A percentile compares a stretch with the other conserved stretches of the same genome.
phyloP scores from a whole-genome alignment of 1,140 invertebrate species.

The Drosophila aff. region DNA sequence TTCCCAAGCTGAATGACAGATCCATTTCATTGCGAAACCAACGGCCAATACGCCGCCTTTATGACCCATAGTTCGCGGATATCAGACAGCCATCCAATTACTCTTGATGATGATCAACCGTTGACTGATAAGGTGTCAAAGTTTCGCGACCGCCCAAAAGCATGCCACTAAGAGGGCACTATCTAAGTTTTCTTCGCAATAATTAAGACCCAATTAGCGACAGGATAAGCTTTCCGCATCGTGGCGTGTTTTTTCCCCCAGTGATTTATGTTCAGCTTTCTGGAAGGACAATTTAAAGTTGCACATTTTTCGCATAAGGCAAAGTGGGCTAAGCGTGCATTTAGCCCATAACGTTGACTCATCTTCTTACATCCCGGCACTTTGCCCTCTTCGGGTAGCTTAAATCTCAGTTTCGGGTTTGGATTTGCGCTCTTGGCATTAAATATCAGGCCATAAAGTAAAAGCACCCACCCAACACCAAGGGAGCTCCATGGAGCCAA shows the following conservation, averaged over 20 bases:
- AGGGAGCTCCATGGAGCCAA: conserved; percentile 27
- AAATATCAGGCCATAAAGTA: conserved; percentile 67
- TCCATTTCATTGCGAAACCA: conserved; percentile 21
- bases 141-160: conserved; percentile 40
- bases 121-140: conserved; percentile 46
- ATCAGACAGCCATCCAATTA: conserved; percentile 40
- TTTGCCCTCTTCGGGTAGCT: conserved; percentile 25
- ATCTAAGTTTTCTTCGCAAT: conserved; percentile 34
- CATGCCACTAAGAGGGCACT: conserved; percentile 21
- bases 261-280: conserved; percentile 13
- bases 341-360: conserved; percentile 40
- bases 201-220: conserved; percentile 53
- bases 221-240: conserved; percentile 5
- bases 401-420: conserved; percentile 41
- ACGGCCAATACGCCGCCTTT: not conserved
- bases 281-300: conserved; percentile 23
- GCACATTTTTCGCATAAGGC: conserved; percentile 10
- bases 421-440: conserved; percentile 35
- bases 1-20: not conserved
- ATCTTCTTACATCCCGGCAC: conserved; percentile 45
- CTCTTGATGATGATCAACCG: conserved; percentile 43
- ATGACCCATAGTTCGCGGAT: conserved; percentile 13
- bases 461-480: conserved; percentile 42
- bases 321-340: conserved; percentile 50
- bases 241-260: not conserved